These are phyloP conservation scores for Fringilla coelebs DNA, from an alignment of 2,797 vertebrate genomes.

Conservation along the genomic window DNA sequence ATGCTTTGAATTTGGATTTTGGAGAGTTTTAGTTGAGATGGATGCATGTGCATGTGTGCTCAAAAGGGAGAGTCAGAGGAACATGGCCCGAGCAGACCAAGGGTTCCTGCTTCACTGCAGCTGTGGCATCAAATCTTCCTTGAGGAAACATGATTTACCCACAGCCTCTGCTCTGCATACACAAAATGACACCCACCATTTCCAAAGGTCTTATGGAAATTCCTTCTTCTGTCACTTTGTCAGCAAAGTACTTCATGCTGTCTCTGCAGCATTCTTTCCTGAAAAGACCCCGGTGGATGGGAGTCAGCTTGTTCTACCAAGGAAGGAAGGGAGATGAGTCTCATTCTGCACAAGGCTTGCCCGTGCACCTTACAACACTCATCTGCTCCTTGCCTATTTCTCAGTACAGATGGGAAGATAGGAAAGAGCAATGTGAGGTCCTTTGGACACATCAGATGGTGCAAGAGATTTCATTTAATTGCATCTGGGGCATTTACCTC, in stretches of 20 bases:
- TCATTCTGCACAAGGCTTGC: background rate
- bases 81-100: rapidly evolving
- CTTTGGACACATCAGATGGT: background rate
- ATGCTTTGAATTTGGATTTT: background rate
- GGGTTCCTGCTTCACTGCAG: background rate
- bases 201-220: background rate
- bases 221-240: background rate
- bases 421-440: background rate
- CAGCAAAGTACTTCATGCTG: background rate
- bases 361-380: rapidly evolving
- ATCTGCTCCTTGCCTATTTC: background rate
- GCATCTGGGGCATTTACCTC: background rate
- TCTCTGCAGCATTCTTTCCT: background rate
- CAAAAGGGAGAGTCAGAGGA: background rate
- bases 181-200: background rate
- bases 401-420: background rate
- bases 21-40: background rate
- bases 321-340: background rate
- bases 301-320: background rate
- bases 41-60: background rate
- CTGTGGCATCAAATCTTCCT: rapidly evolving
- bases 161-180: background rate
- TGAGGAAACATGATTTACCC: background rate
- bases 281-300: background rate
- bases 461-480: background rate